Evolutionary conservation across 1,140 invertebrate species (phyloP), one percentile per base, ranked within the genome.

Genomic region (Tetragnatha versicolor): DNA sequence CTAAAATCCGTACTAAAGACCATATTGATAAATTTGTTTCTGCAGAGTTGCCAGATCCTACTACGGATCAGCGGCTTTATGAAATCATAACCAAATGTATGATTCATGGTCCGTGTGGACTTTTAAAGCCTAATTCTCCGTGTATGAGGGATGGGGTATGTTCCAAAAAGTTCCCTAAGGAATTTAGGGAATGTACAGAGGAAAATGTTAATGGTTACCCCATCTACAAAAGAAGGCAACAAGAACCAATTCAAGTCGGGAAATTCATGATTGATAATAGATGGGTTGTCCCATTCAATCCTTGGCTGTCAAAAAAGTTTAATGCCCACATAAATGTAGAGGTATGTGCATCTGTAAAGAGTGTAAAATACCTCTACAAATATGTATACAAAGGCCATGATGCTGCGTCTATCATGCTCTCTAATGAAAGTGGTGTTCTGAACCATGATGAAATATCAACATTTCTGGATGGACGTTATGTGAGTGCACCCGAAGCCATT

Each of bases 21-120:
- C 73, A 81, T 2, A 87, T 88, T 73, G 88, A 89, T 84, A 70
- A 85, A 42, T 81, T 88, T 22, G 87, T 89, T n/a, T n/a, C n/a
- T n/a, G n/a, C n/a, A n/a, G n/a, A n/a, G n/a, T n/a, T n/a, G n/a
- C n/a, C n/a, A n/a, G 84, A 89, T 85, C 47, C 47, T 49, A 55
- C 81, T 47, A 82, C 35, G 55, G 85, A 89, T 84, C 84, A 83
- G 76, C 25, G 72, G 63, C 80, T 89, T 31, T 81, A 84, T 68
- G 53, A 75, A 37, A 81, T 80, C 51, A 84, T 88, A 14, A 85
- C 58, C 9, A 86, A 39, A 29, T 77, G 85, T 79, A 89, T 84
- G 84, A 66, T 89, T 37, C 85, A 86, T 79, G 82, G 80, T 25
- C 79, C 82, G 27, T 83, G 85, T 82, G 84, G 81, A 31, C 10